Evolutionary conservation across 1,140 invertebrate species (phyloP).

Genomic region (Zaprionus gabonicus): DNA sequence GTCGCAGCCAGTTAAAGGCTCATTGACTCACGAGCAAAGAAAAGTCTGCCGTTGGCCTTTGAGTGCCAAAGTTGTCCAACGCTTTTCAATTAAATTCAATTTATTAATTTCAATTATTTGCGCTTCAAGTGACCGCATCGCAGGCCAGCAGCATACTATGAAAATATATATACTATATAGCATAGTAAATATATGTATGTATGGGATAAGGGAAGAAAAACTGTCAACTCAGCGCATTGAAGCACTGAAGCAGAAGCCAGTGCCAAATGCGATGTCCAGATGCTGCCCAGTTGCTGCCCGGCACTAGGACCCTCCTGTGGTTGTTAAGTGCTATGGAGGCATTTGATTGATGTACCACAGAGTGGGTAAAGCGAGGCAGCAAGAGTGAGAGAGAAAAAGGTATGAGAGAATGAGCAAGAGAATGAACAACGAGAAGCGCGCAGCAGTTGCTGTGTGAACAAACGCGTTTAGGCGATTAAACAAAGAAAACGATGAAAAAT

Average conservation of each 20-base stretch:
- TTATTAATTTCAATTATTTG: constrained; percentile 81
- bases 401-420: background rate
- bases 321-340: constrained; percentile 42
- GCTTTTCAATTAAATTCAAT: constrained; percentile 81
- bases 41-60: constrained; percentile 17
- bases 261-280: constrained; percentile 28
- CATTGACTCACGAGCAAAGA: constrained; percentile 52
- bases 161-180: background rate
- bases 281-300: constrained; percentile 29
- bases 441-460: constrained; percentile 23
- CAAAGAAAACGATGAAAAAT: constrained; percentile 12
- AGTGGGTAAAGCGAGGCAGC: background rate
- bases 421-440: constrained; percentile 11
- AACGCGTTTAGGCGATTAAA: constrained; percentile 43
- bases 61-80: constrained; percentile 57
- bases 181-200: constrained; percentile 1
- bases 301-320: constrained; percentile 22
- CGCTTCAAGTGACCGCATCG: constrained; percentile 66
- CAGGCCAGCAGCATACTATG: constrained; percentile 22
- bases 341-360: constrained; percentile 64
- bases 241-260: constrained; percentile 58
- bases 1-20: constrained; percentile 34
- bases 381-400: background rate
- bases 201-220: constrained; percentile 33
- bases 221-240: constrained; percentile 63